Evolutionary conservation across 1,140 invertebrate species (phyloP), one percentile per base, ranked within the genome.

Genomic region (Oppia nitens): DNA sequence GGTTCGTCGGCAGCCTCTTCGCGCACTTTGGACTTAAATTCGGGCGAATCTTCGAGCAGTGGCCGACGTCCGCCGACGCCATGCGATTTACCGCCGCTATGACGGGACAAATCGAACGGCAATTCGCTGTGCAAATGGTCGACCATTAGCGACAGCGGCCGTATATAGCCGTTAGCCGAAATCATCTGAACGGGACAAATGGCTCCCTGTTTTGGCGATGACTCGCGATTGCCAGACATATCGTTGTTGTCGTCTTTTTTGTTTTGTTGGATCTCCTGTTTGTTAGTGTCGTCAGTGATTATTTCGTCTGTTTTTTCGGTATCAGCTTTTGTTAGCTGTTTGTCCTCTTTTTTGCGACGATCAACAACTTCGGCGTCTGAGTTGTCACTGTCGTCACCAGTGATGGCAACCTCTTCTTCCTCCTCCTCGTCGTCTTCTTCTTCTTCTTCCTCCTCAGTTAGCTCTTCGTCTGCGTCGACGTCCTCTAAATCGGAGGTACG

Each of bases 191-290:
- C 66, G 12, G 66, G 66, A 58, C 65, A 67, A 17, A 65, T 57
- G 21, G 66, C 61, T 26, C 59, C 66, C 40, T 65, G 65, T 61
- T 67, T 66, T 1, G 66, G 66, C 9, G 66, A 67, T 2, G 52
- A 48, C 28, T 62, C 61, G 32, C 58, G 52, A 25, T 63, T 57
- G 55, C 47, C 59, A 17, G 59, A 56, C 21, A 21, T 55, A 48
- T 57, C 32, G 28, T 51, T 57, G 4, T 9, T 57, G 14, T 49
- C 25, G n/a, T 57, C 47, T 57, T 47, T 32, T 45, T 4, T 3
- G 20, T 45, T 3, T 14, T 2, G 32, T 55, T 23, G 17, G 17
- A 3, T 21, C 47, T 55, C 9, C 47, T 45, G 11, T 55, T 21
- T 45, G 9, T 57, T 57, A 20, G 2, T 47, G 26, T n/a, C 11